phyloP scores from a whole-genome alignment of 2,797 vertebrate species.

The Centropyge bicolor region DNA sequence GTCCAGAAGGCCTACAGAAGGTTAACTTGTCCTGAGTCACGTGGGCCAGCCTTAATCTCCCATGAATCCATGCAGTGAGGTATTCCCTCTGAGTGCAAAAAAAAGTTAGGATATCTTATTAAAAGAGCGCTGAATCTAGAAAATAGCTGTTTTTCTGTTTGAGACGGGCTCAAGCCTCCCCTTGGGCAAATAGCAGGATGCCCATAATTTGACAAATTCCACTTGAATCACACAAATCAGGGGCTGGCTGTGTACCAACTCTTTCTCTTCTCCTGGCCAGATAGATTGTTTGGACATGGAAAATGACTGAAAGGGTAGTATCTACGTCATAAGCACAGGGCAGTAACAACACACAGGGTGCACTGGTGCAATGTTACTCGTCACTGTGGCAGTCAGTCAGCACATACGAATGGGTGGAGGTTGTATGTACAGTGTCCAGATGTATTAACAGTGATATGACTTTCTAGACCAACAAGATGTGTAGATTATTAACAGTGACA shows the following conservation, averaged over 20 bases:
- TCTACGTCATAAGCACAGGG: background rate
- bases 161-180: constrained; percentile 27
- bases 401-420: background rate
- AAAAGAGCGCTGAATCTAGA: constrained; percentile 37
- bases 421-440: background rate
- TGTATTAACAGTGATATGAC: background rate
- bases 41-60: constrained; percentile 33
- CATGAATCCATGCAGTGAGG: constrained; percentile 25
- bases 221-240: constrained; percentile 48
- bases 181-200: constrained; percentile 39
- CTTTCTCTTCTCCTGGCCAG: constrained; percentile 7
- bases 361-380: background rate
- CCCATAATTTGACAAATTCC: constrained; percentile 59
- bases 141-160: constrained; percentile 49
- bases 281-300: background rate
- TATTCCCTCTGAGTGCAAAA: constrained; percentile 42
- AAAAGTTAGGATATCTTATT: constrained; percentile 52
- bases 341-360: background rate
- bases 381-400: background rate
- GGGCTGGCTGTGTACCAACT: constrained; percentile 5
- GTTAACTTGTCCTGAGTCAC: constrained; percentile 38
- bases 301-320: background rate
- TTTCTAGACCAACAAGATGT: background rate
- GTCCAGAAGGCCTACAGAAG: constrained; percentile 25
- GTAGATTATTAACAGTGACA: background rate